Base-by-base conservation (phyloP, 1,140 invertebrate genomes). In the Atta cephalotes region DNA sequence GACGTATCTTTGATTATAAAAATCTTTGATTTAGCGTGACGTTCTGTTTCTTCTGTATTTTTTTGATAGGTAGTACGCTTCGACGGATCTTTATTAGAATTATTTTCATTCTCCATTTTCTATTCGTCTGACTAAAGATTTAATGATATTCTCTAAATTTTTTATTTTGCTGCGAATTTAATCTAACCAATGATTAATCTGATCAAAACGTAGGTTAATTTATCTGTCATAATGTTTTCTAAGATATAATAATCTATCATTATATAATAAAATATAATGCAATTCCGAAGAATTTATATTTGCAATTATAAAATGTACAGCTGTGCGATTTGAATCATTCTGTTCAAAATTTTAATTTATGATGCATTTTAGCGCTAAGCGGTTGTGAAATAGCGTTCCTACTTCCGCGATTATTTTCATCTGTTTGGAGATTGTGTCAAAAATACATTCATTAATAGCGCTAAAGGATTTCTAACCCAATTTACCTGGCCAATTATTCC, bases 401-500 rank as follows among this genome's bases (percentile, higher is more conserved):
- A 49, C 39, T 45, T 51, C 3, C 53, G 25, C 18, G 18, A 3
- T 74, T 82, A 74, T 72, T 82, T 74, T 18, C 35, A n/a, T 74
- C 28, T 35, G 25, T 63, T 84, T 25, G 35, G 45, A 63, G 10
- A 51, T 35, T 31, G 35, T n/a, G 66, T 58, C 25, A 58, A 76
- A 74, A 76, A 74, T 84, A 76, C n/a, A 51, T 70, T 74, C 35
- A 60, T 84, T 84, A 76, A 49, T 63, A 6, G 18, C 14, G 70
- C 45, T 51, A 49, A 51, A 25, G 39, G 56, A 84, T 12, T 62
- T 63, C 56, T 53, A 79, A 56, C 58, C 45, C 49, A 25, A 21
- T 31, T 76, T 65, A 85, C 72, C 82, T 85, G 82, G 82, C 80
- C 68, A 82, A 82, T 82, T 82, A 82, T 35, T 60, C 56, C 18